Percentiles rank a stretch among this genome's conserved stretches.
These are phyloP conservation scores for Baryphthengus martii DNA, from an alignment of 2,113 vertebrate genomes.

Conservation along the genomic window DNA sequence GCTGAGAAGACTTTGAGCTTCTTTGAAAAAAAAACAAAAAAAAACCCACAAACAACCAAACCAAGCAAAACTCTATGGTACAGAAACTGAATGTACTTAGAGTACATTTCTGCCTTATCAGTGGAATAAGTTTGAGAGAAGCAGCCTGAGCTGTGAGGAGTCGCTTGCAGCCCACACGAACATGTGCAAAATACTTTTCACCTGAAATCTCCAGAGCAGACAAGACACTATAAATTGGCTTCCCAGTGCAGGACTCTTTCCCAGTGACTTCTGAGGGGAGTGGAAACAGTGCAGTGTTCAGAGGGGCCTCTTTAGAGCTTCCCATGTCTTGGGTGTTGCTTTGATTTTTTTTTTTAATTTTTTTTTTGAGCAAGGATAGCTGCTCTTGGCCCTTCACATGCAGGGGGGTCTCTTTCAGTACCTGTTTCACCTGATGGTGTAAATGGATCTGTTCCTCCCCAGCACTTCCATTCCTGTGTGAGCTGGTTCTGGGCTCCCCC, in stretches of 20 bases:
- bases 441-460: neutral
- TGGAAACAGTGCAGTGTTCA: neutral
- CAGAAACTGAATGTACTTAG: neutral
- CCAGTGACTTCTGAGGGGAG: neutral
- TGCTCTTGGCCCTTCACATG: neutral
- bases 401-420: rapidly evolving
- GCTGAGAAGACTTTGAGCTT: neutral
- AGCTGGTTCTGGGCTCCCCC: neutral
- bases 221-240: neutral
- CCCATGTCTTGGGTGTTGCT: neutral
- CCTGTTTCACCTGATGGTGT: neutral
- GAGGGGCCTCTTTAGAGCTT: neutral
- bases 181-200: neutral
- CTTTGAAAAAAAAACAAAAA: neutral
- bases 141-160: neutral
- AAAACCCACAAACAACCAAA: no score
- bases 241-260: neutral
- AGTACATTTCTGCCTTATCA: neutral
- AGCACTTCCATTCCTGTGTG: rapidly evolving
- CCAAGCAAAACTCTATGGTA: neutral
- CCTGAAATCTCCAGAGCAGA: neutral
- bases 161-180: neutral
- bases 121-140: neutral
- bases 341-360: neutral
- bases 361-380: neutral